A percentile compares a stretch with the other conserved stretches of the same genome.
Evolutionary conservation across 2,797 vertebrate genomes (phyloP).

Genomic region (Chloroceryle inda): DNA sequence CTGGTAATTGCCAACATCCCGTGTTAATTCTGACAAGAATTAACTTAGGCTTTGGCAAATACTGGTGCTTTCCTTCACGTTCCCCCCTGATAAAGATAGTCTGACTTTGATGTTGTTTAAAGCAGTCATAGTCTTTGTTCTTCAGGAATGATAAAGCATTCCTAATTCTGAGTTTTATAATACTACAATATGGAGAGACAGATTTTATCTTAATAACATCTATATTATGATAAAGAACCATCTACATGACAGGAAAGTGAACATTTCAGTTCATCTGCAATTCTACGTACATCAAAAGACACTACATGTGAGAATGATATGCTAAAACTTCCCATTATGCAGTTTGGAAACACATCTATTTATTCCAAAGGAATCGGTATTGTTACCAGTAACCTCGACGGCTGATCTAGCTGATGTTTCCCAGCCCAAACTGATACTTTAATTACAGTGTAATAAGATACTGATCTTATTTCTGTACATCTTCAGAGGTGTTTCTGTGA

Average conservation of each 20-base stretch:
- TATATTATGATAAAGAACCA: conserved; percentile 77
- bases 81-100: conserved; percentile 68
- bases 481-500: conserved; percentile 29
- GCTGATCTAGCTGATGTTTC: conserved; percentile 64
- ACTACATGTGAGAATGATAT: conserved; percentile 12
- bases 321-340: conserved; percentile 44
- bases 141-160: conserved; percentile 75
- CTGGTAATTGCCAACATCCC: conserved; percentile 27
- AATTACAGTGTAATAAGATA: conserved; percentile 66
- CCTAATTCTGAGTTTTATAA: conserved; percentile 78
- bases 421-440: conserved; percentile 63
- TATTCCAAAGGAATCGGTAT: conserved; percentile 6
- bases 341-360: conserved; percentile 39
- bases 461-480: conserved; percentile 40
- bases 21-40: conserved; percentile 72
- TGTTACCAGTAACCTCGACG: conserved; percentile 31
- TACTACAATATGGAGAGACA: conserved; percentile 72
- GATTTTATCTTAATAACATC: conserved; percentile 82
- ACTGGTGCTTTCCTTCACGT: conserved; percentile 65
- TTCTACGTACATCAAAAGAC: conserved; percentile 63
- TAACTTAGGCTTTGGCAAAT: conserved; percentile 73
- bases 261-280: conserved; percentile 69
- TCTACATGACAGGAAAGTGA: conserved; percentile 70
- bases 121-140: conserved; percentile 67
- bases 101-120: conserved; percentile 71